Evolutionary conservation across 1,140 invertebrate genomes (phyloP).

Genomic region (Stegodyphus dumicola): DNA sequence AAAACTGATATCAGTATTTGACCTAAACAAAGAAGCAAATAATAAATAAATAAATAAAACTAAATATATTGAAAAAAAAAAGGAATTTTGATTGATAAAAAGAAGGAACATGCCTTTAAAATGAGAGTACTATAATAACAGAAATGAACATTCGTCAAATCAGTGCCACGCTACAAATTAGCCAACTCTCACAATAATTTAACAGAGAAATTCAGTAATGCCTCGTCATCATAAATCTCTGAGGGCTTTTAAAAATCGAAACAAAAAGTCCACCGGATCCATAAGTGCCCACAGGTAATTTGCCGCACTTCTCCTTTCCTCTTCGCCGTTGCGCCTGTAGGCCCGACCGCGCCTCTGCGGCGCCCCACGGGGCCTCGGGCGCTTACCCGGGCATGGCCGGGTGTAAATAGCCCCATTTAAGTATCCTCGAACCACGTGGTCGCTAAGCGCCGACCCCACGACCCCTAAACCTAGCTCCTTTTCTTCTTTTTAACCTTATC

Average conservation of each 20-base stretch:
- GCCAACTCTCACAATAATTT: too few relatives aligned
- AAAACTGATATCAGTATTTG: too few relatives aligned
- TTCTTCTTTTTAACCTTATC: background rate
- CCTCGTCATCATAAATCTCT: constrained; percentile 29
- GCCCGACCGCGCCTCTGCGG: background rate
- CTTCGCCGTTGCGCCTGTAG: background rate
- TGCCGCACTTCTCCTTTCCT: background rate
- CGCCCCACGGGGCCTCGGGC: background rate
- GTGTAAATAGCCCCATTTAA: constrained; percentile 55
- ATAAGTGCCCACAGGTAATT: constrained; percentile 37
- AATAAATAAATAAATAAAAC: too few relatives aligned
- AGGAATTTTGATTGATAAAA: too few relatives aligned
- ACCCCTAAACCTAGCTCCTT: background rate
- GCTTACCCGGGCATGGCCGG: constrained; percentile 13
- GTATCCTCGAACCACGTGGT: constrained; percentile 41
- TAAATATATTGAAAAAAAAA: too few relatives aligned
- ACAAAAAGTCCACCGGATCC: constrained; percentile 8
- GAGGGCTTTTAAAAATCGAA: constrained; percentile 16
- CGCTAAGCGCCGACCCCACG: constrained; percentile 5
- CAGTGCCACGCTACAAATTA: too few relatives aligned
- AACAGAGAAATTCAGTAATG: too few relatives aligned
- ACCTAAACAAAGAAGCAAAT: too few relatives aligned
- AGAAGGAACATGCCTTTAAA: too few relatives aligned
- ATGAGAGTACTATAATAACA: too few relatives aligned
- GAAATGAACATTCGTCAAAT: too few relatives aligned